Evolutionary conservation across 2,113 vertebrate genomes (phyloP).

Genomic region (Atherinomorus stipes): DNA sequence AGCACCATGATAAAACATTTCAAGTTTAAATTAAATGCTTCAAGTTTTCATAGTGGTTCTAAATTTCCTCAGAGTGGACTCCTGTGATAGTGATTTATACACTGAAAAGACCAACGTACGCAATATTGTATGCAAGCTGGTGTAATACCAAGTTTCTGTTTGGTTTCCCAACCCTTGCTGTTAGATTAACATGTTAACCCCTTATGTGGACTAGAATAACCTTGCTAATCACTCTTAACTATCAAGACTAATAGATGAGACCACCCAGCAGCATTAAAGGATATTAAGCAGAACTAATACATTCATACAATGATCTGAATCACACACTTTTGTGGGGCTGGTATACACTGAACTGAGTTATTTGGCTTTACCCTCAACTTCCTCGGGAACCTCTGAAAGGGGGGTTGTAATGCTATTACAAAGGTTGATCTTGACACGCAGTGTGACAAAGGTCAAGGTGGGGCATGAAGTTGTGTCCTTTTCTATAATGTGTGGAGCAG

Average conservation of each 20-base stretch:
- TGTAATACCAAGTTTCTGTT: not conserved
- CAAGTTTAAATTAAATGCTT: too few species aligned
- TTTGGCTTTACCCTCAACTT: conserved; percentile 15
- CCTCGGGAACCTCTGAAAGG: conserved; percentile 36
- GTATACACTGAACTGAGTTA: conserved; percentile 9
- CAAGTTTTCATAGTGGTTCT: too few species aligned
- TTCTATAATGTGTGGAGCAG: conserved; percentile 18
- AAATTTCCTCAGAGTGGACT: too few species aligned
- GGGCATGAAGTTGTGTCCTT: conserved; percentile 16
- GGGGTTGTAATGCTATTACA: conserved; percentile 66
- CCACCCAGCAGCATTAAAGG: not conserved
- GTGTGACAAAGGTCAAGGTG: conserved; percentile 53
- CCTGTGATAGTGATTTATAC: too few species aligned
- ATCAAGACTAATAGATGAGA: conserved; percentile 10
- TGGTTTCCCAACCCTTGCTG: conserved; percentile 9
- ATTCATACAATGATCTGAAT: not conserved
- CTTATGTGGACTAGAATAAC: conserved; percentile 35
- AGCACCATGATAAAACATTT: too few species aligned
- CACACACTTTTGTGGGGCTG: not conserved
- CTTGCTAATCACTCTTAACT: conserved; percentile 27
- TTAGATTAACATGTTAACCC: conserved; percentile 26
- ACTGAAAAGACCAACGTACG: too few species aligned
- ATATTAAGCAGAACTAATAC: conserved; percentile 14
- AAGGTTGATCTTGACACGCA: conserved; percentile 49
- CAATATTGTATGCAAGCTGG: too few species aligned